These are phyloP conservation scores for Falcaria lacertinaria DNA, from an alignment of 2,888 invertebrate species.

Conservation along the genomic window DNA sequence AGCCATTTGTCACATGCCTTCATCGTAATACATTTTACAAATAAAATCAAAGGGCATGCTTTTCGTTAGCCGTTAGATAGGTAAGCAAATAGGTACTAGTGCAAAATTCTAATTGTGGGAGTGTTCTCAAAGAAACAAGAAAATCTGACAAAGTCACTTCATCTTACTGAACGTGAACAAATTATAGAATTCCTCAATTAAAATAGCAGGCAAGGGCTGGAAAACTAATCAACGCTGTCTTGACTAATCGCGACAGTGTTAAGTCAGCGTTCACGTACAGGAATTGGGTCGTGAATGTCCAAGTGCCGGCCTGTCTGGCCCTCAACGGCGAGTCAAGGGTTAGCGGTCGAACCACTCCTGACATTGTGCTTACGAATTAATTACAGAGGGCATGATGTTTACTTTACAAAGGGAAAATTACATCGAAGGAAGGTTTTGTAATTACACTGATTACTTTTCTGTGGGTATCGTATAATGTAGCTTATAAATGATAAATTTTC, in stretches of 20 bases:
- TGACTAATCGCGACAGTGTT: conserved; percentile 11
- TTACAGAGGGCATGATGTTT: neutral
- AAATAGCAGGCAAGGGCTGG: conserved; percentile 9
- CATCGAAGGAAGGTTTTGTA: too few species aligned
- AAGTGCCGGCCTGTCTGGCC: conserved; percentile 24
- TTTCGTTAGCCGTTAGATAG: too few species aligned
- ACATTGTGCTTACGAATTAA: neutral
- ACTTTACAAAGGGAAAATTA: too few species aligned
- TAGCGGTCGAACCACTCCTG: conserved; percentile 10
- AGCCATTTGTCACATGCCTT: too few species aligned
- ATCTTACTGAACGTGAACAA: too few species aligned
- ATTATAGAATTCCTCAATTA: conserved; percentile 4
- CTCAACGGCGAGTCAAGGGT: conserved; percentile 31
- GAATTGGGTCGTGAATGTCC: conserved; percentile 50
- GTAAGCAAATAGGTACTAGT: too few species aligned
- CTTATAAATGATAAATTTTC: too few species aligned
- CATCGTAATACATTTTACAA: too few species aligned
- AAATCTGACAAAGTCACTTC: neutral
- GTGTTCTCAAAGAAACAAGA: neutral
- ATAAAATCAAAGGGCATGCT: too few species aligned
- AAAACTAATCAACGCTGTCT: conserved; percentile 26
- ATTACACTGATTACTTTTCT: too few species aligned
- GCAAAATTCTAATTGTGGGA: too few species aligned
- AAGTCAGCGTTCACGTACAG: conserved; percentile 14
- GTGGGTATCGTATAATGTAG: too few species aligned